Percentiles rank a stretch among this genome's conserved stretches.
Conservation (phyloP, 1,140 invertebrate species). For the Gerris buenoi region DNA sequence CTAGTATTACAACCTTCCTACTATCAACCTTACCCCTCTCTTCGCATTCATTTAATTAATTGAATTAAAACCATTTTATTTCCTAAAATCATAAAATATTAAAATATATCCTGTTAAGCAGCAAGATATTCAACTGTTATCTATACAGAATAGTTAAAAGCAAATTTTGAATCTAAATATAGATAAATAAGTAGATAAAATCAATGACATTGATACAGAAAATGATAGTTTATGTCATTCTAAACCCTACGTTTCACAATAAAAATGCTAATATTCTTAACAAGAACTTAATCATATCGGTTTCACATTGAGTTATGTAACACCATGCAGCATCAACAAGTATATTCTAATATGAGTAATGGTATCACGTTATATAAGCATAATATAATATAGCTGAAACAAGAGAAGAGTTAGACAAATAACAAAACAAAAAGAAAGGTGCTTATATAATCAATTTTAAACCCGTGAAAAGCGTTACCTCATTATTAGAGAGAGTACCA, state of each 20-base stretch:
- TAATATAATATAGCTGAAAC: conserved; percentile 19
- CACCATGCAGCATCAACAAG: background rate
- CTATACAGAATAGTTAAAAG: too few species aligned
- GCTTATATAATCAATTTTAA: background rate
- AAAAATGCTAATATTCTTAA: too few species aligned
- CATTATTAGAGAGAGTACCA: conserved; percentile 38
- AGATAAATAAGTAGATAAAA: too few species aligned
- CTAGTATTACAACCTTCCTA: background rate
- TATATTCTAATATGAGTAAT: conserved; percentile 5
- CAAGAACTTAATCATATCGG: too few species aligned
- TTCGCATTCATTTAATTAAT: background rate
- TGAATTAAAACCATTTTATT: background rate
- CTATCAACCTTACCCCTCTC: background rate
- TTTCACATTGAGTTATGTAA: background rate
- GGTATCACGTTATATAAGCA: conserved; percentile 7
- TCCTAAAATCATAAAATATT: background rate
- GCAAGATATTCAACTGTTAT: background rate
- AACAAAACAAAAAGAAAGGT: background rate
- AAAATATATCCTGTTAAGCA: background rate
- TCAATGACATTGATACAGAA: too few species aligned
- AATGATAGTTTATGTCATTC: too few species aligned
- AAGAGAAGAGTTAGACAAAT: conserved; percentile 23
- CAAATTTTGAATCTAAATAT: too few species aligned
- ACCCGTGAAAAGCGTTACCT: conserved; percentile 30
- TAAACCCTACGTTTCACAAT: too few species aligned